phyloP scores from a whole-genome alignment of 1,140 invertebrate genomes.

The Plectus sambesii region DNA sequence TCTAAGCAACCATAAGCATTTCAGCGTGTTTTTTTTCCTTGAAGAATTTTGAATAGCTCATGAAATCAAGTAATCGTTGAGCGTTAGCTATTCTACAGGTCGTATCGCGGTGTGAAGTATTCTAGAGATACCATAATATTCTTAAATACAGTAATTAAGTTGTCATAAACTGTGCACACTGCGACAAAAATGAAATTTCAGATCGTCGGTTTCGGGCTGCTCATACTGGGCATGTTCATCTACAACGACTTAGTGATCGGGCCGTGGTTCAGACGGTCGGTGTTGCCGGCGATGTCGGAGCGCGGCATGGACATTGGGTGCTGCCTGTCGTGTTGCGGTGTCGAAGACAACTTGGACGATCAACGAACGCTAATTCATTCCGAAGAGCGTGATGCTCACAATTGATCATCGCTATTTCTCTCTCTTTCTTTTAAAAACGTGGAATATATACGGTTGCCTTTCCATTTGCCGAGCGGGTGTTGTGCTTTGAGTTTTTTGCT shows the following conservation, averaged over 20 bases:
- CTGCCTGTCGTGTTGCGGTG: constrained; percentile 16
- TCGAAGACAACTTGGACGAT: constrained; percentile 10
- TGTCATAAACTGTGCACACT: too few relatives aligned
- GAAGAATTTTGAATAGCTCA: neutral
- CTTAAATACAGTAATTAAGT: neutral
- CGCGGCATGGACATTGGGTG: constrained; percentile 3
- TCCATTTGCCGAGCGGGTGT: constrained; percentile 5
- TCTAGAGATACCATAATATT: neutral
- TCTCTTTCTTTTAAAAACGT: constrained; percentile 3
- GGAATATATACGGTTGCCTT: constrained; percentile 1
- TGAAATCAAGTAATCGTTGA: constrained; percentile 1
- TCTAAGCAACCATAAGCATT: constrained; percentile 7
- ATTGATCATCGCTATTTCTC: constrained; percentile 4
- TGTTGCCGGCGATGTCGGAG: constrained; percentile 17
- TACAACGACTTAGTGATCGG: constrained; percentile 25
- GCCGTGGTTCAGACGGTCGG: constrained; percentile 15
- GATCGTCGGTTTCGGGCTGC: constrained; percentile 25
- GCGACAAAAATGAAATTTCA: constrained; percentile 14
- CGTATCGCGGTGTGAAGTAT: neutral
- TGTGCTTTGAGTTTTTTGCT: too few relatives aligned
- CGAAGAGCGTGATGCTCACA: neutral
- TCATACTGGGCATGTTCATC: constrained; percentile 26
- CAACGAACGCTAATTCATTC: constrained; percentile 3
- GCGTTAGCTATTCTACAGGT: too few relatives aligned
- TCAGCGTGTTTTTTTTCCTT: neutral